Evolutionary conservation across 2,797 vertebrate species (phyloP).

Genomic region (Macropus fuliginosus): DNA sequence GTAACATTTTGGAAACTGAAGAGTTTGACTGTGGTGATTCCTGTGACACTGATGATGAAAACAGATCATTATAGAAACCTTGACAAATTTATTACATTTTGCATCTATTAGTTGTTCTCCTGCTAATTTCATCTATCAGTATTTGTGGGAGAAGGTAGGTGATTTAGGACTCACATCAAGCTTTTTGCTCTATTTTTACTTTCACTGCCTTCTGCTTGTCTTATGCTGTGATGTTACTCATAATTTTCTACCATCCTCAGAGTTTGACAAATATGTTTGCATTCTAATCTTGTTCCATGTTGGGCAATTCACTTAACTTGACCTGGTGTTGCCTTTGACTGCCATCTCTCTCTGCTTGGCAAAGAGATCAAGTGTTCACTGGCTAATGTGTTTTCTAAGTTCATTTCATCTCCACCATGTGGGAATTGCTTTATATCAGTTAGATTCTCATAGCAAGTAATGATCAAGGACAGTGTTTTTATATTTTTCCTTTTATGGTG

Average conservation of each 20-base stretch:
- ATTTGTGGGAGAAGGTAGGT: not conserved
- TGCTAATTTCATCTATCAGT: not conserved
- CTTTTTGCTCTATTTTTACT: not conserved
- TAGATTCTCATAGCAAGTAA: not conserved
- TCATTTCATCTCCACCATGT: not conserved
- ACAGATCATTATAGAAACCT: not conserved
- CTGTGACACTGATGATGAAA: not conserved
- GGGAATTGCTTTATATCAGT: not conserved
- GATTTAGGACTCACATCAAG: not conserved
- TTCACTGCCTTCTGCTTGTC: not conserved
- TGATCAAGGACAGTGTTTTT: not conserved
- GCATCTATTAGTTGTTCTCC: not conserved
- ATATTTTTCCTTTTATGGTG: not conserved
- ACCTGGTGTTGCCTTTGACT: not conserved
- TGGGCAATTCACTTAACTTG: not conserved
- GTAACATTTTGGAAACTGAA: not conserved
- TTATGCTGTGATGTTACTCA: not conserved
- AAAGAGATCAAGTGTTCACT: not conserved
- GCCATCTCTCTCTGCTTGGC: not conserved
- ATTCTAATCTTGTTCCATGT: not conserved
- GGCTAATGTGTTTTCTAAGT: not conserved
- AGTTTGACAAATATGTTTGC: not conserved
- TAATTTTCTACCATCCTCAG: not conserved
- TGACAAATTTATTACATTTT: not conserved
- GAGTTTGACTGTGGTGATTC: not conserved